Evolutionary conservation across 2,113 vertebrate species (phyloP).

Genomic region (Vombatus ursinus): DNA sequence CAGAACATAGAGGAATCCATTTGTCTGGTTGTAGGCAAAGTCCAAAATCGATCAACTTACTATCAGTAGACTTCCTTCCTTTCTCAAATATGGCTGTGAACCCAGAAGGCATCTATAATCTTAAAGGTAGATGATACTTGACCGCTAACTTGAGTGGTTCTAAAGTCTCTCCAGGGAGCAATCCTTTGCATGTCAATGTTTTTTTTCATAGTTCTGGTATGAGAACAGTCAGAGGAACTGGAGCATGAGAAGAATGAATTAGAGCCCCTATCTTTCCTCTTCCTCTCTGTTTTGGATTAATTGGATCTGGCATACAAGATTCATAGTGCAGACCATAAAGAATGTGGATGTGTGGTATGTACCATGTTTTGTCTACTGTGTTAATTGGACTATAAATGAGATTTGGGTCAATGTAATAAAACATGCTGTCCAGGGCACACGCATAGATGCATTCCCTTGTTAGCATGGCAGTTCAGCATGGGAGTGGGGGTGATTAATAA

Average conservation of each 20-base stretch:
- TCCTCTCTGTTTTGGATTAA: slow-evolving; percentile 66
- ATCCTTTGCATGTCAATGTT: slow-evolving; percentile 11
- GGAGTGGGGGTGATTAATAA: slow-evolving; percentile 32
- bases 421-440: slow-evolving; percentile 42
- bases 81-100: slow-evolving; percentile 11
- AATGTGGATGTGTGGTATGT: slow-evolving; percentile 64
- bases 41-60: neutral
- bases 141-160: slow-evolving; percentile 13
- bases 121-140: slow-evolving; percentile 21
- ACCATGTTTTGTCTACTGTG: slow-evolving; percentile 60
- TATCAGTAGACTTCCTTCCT: neutral
- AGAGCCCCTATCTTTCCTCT: slow-evolving; percentile 30
- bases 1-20: slow-evolving; percentile 47
- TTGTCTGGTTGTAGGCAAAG: slow-evolving; percentile 12
- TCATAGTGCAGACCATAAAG: slow-evolving; percentile 46
- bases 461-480: neutral
- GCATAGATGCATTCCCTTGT: slow-evolving; percentile 21
- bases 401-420: slow-evolving; percentile 75
- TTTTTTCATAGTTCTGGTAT: slow-evolving; percentile 42
- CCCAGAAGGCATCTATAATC: slow-evolving; percentile 27
- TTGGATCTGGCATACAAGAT: slow-evolving; percentile 67
- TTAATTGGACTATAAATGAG: slow-evolving; percentile 72
- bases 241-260: slow-evolving; percentile 34
- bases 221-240: slow-evolving; percentile 26
- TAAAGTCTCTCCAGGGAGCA: neutral